phyloP scores from a whole-genome alignment of 1,140 invertebrate genomes.

The Listronotus oregonensis region DNA sequence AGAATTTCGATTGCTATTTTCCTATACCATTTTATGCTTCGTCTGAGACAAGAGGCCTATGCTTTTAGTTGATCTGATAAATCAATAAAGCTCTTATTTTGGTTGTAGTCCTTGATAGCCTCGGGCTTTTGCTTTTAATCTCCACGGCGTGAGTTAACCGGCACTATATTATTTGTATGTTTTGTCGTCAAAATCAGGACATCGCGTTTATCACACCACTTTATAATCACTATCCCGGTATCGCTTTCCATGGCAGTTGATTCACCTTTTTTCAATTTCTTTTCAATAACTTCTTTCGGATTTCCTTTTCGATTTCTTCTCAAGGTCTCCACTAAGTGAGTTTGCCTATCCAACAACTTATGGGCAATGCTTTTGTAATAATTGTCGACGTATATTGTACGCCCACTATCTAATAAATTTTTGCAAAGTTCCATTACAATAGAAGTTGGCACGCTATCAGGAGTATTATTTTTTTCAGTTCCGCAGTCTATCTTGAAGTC shows the following conservation, averaged over 20 bases:
- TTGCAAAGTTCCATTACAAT: slow-evolving; percentile 46
- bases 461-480: slow-evolving; percentile 29
- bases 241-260: slow-evolving; percentile 19
- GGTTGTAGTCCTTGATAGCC: slow-evolving; percentile 48
- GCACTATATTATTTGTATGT: slow-evolving; percentile 32
- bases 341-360: slow-evolving; percentile 42
- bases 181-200: slow-evolving; percentile 40
- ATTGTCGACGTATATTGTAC: slow-evolving; percentile 52
- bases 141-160: slow-evolving; percentile 2
- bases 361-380: slow-evolving; percentile 45
- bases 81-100: slow-evolving; percentile 52
- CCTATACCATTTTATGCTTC: slow-evolving; percentile 47
- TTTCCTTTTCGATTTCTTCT: slow-evolving; percentile 42
- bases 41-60: slow-evolving; percentile 50
- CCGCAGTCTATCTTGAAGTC: neutral
- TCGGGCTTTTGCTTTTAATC: slow-evolving; percentile 9
- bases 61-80: slow-evolving; percentile 52
- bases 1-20: slow-evolving; percentile 49
- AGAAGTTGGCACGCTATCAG: slow-evolving; percentile 40
- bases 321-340: slow-evolving; percentile 49
- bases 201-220: slow-evolving; percentile 45
- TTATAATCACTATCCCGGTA: slow-evolving; percentile 25
- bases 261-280: slow-evolving; percentile 38
- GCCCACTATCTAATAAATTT: slow-evolving; percentile 44
- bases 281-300: slow-evolving; percentile 40